These are phyloP conservation scores for Lophura nycthemera DNA, from an alignment of 2,113 vertebrate species.

Conservation along the genomic window DNA sequence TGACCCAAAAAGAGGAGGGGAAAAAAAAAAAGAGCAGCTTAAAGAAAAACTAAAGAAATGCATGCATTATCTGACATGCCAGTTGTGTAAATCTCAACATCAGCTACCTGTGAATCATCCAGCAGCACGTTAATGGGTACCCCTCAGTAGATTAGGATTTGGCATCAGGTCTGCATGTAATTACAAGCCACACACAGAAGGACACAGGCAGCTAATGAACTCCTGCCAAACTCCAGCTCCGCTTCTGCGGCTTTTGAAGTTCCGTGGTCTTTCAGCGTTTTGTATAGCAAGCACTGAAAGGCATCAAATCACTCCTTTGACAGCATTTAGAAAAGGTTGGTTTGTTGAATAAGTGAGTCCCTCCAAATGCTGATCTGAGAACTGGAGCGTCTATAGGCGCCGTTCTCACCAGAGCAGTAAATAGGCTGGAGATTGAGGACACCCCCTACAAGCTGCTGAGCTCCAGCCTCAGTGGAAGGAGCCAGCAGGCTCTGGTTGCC, in stretches of 20 bases:
- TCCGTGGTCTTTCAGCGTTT: constrained; percentile 75
- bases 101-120: constrained; percentile 67
- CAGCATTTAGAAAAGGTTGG: constrained; percentile 61
- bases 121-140: constrained; percentile 78
- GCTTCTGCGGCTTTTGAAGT: constrained; percentile 79
- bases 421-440: constrained; percentile 54
- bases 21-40: neutral
- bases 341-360: constrained; percentile 73
- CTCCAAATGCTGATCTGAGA: constrained; percentile 72
- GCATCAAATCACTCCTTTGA: constrained; percentile 75
- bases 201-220: constrained; percentile 77
- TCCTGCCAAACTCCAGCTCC: constrained; percentile 77
- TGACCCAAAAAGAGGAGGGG: neutral
- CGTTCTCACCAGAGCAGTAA: constrained; percentile 42
- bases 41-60: neutral
- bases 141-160: constrained; percentile 76
- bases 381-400: constrained; percentile 57
- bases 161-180: constrained; percentile 77
- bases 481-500: constrained; percentile 14
- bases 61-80: rapidly evolving
- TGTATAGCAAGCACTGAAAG: constrained; percentile 78
- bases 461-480: neutral
- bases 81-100: neutral
- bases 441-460: constrained; percentile 26
- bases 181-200: constrained; percentile 83